Percentiles rank a stretch among this genome's conserved stretches.
Evolutionary conservation across 2,113 vertebrate species (phyloP).

Genomic region (Stegastes partitus): DNA sequence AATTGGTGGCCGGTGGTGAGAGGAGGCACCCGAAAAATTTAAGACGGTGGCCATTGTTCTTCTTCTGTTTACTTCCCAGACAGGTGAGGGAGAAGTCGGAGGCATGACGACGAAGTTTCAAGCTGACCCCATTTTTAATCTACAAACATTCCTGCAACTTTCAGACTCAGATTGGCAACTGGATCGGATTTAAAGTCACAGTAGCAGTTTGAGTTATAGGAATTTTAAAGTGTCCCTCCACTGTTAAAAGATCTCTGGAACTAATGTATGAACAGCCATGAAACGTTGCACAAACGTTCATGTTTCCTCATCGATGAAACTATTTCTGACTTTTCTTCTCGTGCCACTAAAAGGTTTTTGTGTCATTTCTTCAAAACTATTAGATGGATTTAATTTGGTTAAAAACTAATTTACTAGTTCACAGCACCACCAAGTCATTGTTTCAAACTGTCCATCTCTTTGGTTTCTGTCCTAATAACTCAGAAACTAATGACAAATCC

Average conservation of each 20-base stretch:
- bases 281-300: too few relatives aligned
- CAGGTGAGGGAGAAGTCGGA: slow-evolving; percentile 27
- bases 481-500: too few relatives aligned
- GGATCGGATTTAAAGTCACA: background rate
- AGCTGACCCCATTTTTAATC: background rate
- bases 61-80: slow-evolving; percentile 38
- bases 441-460: too few relatives aligned
- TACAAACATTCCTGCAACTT: background rate
- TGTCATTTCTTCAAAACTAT: too few relatives aligned
- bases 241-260: background rate
- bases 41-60: slow-evolving; percentile 26
- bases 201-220: too few relatives aligned
- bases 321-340: background rate
- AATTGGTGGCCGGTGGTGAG: slow-evolving; percentile 63
- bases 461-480: too few relatives aligned
- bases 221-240: background rate
- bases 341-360: too few relatives aligned
- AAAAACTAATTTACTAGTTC: too few relatives aligned
- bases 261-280: background rate
- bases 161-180: background rate
- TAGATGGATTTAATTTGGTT: too few relatives aligned
- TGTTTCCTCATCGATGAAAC: too few relatives aligned
- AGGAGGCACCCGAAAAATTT: slow-evolving; percentile 25
- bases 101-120: background rate
- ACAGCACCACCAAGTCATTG: too few relatives aligned